A percentile compares a stretch with the other conserved stretches of the same genome.
phyloP scores from a whole-genome alignment of 2,888 invertebrate species.

The Sesia bembeciformis region DNA sequence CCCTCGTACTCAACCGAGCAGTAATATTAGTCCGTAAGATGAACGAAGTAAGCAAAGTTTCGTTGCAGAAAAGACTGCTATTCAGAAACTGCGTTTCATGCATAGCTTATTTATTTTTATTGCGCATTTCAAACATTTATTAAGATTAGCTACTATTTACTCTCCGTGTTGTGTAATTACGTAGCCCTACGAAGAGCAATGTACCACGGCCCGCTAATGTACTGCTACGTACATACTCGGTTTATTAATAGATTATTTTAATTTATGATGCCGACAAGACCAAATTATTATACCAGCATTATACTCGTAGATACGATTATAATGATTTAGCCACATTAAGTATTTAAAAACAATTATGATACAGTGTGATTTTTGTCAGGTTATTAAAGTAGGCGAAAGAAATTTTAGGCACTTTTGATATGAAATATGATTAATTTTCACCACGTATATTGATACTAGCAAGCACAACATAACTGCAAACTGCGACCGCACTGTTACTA shows the following conservation, averaged over 20 bases:
- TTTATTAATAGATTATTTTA: not conserved
- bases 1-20: too few relatives aligned
- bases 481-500: constrained; percentile 42
- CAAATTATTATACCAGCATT: too few relatives aligned
- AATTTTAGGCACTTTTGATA: not conserved
- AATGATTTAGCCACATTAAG: too few relatives aligned
- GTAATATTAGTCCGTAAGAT: too few relatives aligned
- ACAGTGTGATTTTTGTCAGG: too few relatives aligned
- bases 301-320: too few relatives aligned
- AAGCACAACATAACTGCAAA: constrained; percentile 36
- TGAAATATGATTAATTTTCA: constrained; percentile 4
- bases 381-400: not conserved
- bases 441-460: constrained; percentile 14
- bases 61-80: too few relatives aligned
- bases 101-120: too few relatives aligned
- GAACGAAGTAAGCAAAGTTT: too few relatives aligned
- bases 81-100: too few relatives aligned
- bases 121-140: too few relatives aligned
- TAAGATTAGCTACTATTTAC: not conserved
- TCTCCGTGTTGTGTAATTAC: constrained; percentile 22
- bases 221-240: constrained; percentile 11
- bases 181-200: constrained; percentile 22
- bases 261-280: constrained; percentile 4
- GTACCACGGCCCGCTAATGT: constrained; percentile 27
- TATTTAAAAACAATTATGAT: too few relatives aligned